Conservation (phyloP, 1,140 invertebrate genomes). For the Tetramorium alpestre region DNA sequence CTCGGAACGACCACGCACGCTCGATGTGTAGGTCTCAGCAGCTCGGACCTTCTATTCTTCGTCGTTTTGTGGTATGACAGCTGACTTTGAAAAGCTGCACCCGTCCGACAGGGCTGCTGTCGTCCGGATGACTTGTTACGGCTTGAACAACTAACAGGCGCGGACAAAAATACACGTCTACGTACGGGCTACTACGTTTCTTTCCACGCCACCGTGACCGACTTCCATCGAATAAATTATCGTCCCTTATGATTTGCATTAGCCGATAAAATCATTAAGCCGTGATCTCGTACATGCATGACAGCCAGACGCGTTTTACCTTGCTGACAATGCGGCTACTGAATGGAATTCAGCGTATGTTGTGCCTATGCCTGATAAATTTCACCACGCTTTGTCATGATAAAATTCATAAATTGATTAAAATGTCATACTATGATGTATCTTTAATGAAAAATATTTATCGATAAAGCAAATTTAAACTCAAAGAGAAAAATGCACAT, state of each 20-base stretch:
- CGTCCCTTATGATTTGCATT: slow-evolving; percentile 66
- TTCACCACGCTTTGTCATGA: slow-evolving; percentile 18
- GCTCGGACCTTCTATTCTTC: slow-evolving; percentile 68
- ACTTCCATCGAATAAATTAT: slow-evolving; percentile 71
- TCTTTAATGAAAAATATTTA: not conserved
- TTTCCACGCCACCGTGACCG: slow-evolving; percentile 70
- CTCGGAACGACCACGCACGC: slow-evolving; percentile 8
- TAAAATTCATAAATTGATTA: not conserved
- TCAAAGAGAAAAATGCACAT: not conserved
- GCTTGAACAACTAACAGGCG: slow-evolving; percentile 66
- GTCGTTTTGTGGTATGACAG: slow-evolving; percentile 68
- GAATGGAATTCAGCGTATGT: slow-evolving; percentile 18
- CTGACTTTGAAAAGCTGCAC: slow-evolving; percentile 81
- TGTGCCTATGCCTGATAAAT: not conserved
- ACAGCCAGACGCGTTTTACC: slow-evolving; percentile 30
- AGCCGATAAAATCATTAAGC: slow-evolving; percentile 69
- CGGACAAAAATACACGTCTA: slow-evolving; percentile 74
- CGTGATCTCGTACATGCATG: not conserved
- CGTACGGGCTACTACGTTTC: slow-evolving; percentile 69
- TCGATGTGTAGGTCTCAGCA: slow-evolving; percentile 58
- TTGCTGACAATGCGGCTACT: slow-evolving; percentile 43
- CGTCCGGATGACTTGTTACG: slow-evolving; percentile 74
- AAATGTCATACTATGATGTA: not conserved
- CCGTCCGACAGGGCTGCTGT: slow-evolving; percentile 77
- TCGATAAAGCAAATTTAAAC: slow-evolving; percentile 8